Conservation (phyloP, 1,140 invertebrate genomes). For the Monomorium pharaonis region DNA sequence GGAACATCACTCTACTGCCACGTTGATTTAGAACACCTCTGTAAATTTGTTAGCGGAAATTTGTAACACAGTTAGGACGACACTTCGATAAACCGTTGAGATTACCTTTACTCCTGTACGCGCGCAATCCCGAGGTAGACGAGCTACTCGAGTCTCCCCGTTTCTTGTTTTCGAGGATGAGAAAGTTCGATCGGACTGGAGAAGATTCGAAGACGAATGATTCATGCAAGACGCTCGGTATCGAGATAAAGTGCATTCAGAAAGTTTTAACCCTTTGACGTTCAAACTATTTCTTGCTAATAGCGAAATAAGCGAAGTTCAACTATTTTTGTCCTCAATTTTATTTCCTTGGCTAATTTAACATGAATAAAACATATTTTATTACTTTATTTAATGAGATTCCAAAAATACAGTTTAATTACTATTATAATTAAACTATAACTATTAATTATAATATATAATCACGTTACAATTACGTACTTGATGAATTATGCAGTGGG, state of each 20-base stretch:
- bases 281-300: not conserved
- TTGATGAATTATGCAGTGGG: not conserved
- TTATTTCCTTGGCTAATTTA: not conserved
- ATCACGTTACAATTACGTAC: not conserved
- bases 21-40: constrained; percentile 66
- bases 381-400: not conserved
- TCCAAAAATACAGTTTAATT: not conserved
- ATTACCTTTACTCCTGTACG: constrained; percentile 44
- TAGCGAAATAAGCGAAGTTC: not conserved
- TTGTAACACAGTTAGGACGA: constrained; percentile 56
- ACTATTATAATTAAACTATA: not conserved
- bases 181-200: not conserved
- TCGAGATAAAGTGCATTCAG: not conserved
- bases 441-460: not conserved
- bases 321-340: not conserved
- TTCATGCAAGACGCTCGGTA: not conserved
- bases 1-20: constrained; percentile 78
- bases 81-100: constrained; percentile 49
- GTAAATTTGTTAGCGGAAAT: constrained; percentile 56
- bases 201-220: not conserved
- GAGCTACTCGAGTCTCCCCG: constrained; percentile 18
- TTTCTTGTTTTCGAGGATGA: not conserved
- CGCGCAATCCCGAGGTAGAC: constrained; percentile 16
- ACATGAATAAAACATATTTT: too few species aligned
- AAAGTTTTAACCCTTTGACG: not conserved